phyloP scores from a whole-genome alignment of 1,140 invertebrate genomes.

The Trichoplusia ni region DNA sequence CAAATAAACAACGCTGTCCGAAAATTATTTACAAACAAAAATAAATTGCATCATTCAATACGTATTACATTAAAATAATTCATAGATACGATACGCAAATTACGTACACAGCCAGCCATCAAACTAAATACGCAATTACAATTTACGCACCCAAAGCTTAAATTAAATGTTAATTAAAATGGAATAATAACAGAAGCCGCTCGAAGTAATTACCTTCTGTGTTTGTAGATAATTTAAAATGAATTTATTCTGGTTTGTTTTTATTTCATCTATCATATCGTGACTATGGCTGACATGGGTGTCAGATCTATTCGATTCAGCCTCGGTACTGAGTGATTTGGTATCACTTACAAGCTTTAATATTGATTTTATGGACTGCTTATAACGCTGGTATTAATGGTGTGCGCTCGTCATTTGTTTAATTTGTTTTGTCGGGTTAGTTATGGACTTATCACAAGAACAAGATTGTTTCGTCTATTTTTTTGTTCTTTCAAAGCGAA shows the following conservation, averaged over 20 bases:
- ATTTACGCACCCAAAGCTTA: slow-evolving; percentile 7
- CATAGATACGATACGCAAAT: not conserved
- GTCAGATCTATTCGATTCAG: slow-evolving; percentile 57
- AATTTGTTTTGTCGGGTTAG: too few species aligned
- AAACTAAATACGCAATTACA: slow-evolving; percentile 24
- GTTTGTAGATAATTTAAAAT: slow-evolving; percentile 31
- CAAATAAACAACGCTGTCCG: too few species aligned
- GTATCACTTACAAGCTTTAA: slow-evolving; percentile 13
- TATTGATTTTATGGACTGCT: too few species aligned
- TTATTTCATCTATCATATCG: slow-evolving; percentile 41
- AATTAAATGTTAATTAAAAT: slow-evolving; percentile 28
- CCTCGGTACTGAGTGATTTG: slow-evolving; percentile 44
- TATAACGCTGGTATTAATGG: too few species aligned
- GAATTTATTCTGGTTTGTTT: slow-evolving; percentile 24
- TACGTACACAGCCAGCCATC: slow-evolving; percentile 25
- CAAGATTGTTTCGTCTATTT: too few species aligned
- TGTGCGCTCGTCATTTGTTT: too few species aligned
- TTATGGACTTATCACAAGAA: too few species aligned
- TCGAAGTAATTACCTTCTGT: slow-evolving; percentile 20
- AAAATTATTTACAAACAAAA: too few species aligned
- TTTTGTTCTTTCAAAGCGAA: too few species aligned
- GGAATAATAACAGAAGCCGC: slow-evolving; percentile 16
- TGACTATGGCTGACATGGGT: slow-evolving; percentile 47
- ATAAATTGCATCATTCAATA: too few species aligned
- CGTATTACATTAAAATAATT: slow-evolving; percentile 2